Percentiles rank a stretch among this genome's conserved stretches.
Conservation (phyloP, 2,888 invertebrate genomes). For the Gasteruption jaculator region DNA sequence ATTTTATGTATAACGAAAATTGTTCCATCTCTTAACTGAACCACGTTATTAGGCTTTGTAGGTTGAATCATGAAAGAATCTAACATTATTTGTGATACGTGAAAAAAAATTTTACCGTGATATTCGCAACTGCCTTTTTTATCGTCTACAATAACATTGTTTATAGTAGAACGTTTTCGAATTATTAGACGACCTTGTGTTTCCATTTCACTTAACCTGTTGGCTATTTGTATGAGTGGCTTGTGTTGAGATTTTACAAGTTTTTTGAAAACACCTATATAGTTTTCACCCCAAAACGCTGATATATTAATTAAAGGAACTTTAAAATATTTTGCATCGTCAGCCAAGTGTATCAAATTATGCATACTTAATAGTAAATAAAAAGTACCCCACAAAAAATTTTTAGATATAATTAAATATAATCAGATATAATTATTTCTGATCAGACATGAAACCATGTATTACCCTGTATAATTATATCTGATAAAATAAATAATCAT, state of each 20-base stretch:
- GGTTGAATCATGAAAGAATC: not conserved
- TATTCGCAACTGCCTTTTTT: not conserved
- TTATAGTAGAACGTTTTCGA: constrained; percentile 6
- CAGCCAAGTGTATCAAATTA: constrained; percentile 10
- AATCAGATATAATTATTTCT: too few relatives aligned
- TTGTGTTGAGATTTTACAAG: constrained; percentile 13
- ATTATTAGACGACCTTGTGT: constrained; percentile 5
- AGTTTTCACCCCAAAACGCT: constrained; percentile 20
- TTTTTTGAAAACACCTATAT: constrained; percentile 15
- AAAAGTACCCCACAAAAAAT: constrained; percentile 6
- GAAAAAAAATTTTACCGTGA: not conserved
- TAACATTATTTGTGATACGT: not conserved
- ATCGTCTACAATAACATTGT: not conserved
- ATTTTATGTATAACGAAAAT: not conserved
- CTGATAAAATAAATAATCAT: too few relatives aligned
- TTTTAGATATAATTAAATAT: too few relatives aligned
- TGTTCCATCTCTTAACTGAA: constrained; percentile 2
- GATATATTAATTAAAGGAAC: constrained; percentile 13
- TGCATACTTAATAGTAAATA: constrained; percentile 10
- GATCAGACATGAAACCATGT: too few relatives aligned
- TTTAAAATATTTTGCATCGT: constrained; percentile 9
- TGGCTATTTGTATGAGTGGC: constrained; percentile 15
- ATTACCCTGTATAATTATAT: too few relatives aligned
- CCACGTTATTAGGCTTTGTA: constrained; percentile 5
- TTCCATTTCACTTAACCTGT: constrained; percentile 11